These are phyloP conservation scores for Danio jaintianensis DNA, from an alignment of 2,797 vertebrate genomes.

Conservation along the genomic window DNA sequence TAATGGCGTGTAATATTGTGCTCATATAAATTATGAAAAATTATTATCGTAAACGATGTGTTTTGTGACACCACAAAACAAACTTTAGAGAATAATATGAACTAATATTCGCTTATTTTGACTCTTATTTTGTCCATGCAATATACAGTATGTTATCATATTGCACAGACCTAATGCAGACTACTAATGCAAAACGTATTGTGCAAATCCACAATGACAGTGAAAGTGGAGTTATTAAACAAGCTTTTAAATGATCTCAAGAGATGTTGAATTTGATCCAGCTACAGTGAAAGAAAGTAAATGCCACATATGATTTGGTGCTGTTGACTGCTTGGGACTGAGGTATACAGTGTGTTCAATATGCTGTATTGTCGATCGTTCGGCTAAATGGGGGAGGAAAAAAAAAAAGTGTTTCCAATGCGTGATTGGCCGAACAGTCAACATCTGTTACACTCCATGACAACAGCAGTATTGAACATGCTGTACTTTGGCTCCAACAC, in stretches of 20 bases:
- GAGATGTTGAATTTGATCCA: neutral
- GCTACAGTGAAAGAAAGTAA: neutral
- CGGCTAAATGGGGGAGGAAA: neutral
- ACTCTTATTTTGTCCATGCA: no score
- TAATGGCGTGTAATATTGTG: no score
- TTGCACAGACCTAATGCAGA: neutral
- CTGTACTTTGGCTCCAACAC: neutral
- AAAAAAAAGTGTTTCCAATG: neutral
- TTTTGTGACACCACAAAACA: no score
- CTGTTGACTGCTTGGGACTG: neutral
- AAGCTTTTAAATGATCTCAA: constrained; percentile 18
- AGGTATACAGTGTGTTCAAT: constrained; percentile 10
- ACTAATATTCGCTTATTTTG: no score
- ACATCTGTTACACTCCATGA: neutral
- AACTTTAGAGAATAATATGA: no score
- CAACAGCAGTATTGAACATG: neutral
- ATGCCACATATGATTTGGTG: constrained; percentile 15
- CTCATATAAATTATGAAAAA: no score
- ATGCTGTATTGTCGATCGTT: neutral
- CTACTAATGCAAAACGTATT: neutral
- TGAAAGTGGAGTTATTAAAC: neutral
- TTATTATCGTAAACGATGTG: no score
- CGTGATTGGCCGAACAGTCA: neutral
- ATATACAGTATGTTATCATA: no score
- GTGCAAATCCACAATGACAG: neutral